Evolutionary conservation across 2,888 invertebrate genomes (phyloP), one percentile per base, ranked within the genome.

Genomic region (Toxonevra muliebris): DNA sequence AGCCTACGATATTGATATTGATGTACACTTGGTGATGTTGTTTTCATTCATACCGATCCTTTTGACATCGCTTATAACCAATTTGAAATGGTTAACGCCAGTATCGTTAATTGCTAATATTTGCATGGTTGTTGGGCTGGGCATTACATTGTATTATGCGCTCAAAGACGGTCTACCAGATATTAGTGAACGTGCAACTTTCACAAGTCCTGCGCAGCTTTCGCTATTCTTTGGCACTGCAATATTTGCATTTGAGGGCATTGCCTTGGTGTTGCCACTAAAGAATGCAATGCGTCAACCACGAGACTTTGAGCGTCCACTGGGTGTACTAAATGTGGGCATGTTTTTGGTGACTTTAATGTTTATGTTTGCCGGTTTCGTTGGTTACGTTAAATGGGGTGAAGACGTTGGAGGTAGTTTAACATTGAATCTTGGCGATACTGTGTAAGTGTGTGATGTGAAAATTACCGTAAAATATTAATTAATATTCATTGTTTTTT

Each of bases 231-330:
- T 98, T 81, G 98, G 98, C 57, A 98, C 97, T 0, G 96, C 95
- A 30, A 90, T 99, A 66, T 99, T 95, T 84, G 94, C 98, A 4
- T 98, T 98, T 80, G 98, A 98, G 87, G 98, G 97, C 71, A 98
- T 98, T 74, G 94, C 94, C 64, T 85, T 95, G 88, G 94, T 97
- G n/a, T 86, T 98, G 70, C 98, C 98, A 0, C 84, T 98, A 75
- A 94, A 97, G 86, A 96, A 95, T 82, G 93, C 95, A 82, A 97
- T 98, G 97, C 89, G 88, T 73, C 88, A 89, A 15, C 94, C 95
- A 0, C 87, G 89, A 66, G 87, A 90, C 73, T 97, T 98, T 85
- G 90, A 91, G 75, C 92, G 90, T 70, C 89, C 90, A 7, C 82
- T 92, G 10, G 98, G 98, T 1, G 96, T 97, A 1, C 86, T 98